Percentiles rank a stretch among this genome's conserved stretches.
These are phyloP conservation scores for Shinisaurus crocodilurus DNA, from an alignment of 2,113 vertebrate species.

Conservation along the genomic window DNA sequence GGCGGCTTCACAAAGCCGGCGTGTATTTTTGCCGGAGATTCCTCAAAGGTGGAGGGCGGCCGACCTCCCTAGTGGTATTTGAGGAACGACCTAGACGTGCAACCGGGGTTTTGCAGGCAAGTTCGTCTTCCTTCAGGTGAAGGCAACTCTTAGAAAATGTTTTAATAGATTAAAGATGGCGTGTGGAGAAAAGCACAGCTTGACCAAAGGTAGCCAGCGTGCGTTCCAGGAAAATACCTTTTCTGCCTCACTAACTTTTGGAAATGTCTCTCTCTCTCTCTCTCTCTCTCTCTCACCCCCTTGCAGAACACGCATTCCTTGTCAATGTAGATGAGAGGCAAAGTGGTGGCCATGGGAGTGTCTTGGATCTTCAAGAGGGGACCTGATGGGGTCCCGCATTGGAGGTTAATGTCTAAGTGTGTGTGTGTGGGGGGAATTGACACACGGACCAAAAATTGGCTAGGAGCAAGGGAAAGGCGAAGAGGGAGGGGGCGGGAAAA, in stretches of 20 bases:
- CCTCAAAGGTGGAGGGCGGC: conserved; percentile 65
- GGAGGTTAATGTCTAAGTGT: conserved; percentile 72
- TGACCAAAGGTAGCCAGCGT: conserved; percentile 74
- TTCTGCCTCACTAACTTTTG: conserved; percentile 76
- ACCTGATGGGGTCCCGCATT: conserved; percentile 66
- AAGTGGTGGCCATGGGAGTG: conserved; percentile 68
- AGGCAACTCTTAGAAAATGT: conserved; percentile 73
- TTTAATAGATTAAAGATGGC: conserved; percentile 77
- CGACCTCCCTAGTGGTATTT: conserved; percentile 64
- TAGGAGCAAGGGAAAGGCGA: conserved; percentile 63
- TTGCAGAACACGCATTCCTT: conserved; percentile 65
- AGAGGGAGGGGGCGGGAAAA: conserved; percentile 66
- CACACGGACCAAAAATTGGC: conserved; percentile 70
- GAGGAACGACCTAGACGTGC: conserved; percentile 68
- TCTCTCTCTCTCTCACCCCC: background rate
- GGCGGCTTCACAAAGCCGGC: conserved; percentile 25
- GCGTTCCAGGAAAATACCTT: conserved; percentile 74
- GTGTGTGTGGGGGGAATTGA: conserved; percentile 71
- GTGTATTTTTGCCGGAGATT: conserved; percentile 66
- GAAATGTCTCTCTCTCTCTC: conserved; percentile 66
- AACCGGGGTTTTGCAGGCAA: conserved; percentile 71
- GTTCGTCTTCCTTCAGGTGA: conserved; percentile 76
- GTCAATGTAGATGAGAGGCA: conserved; percentile 70
- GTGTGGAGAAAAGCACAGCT: conserved; percentile 76
- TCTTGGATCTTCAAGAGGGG: conserved; percentile 70